These are phyloP conservation scores for Oxyteleia sp. DNA, from an alignment of 2,888 invertebrate species.

Conservation along the genomic window DNA sequence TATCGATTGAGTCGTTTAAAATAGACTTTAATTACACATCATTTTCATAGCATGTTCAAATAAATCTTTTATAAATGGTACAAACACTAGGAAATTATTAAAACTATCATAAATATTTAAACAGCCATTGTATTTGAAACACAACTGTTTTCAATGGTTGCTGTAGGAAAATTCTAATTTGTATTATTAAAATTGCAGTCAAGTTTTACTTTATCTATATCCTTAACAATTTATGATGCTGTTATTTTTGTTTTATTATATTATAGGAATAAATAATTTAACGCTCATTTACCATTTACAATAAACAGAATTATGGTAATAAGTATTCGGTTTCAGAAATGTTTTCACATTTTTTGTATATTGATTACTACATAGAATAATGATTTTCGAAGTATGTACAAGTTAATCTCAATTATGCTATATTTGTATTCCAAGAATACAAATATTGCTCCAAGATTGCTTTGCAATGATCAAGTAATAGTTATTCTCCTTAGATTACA, in stretches of 20 bases:
- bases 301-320: too few species aligned
- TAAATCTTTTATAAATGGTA: slow-evolving; percentile 40
- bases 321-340: too few species aligned
- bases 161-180: slow-evolving; percentile 13
- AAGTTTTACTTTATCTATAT: neutral
- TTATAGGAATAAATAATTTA: too few species aligned
- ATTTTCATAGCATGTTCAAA: slow-evolving; percentile 43
- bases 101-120: slow-evolving; percentile 45
- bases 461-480: too few species aligned
- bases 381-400: too few species aligned
- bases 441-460: neutral
- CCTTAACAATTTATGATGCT: too few species aligned
- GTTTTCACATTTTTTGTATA: too few species aligned
- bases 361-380: too few species aligned
- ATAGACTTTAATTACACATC: slow-evolving; percentile 46
- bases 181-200: neutral
- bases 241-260: too few species aligned
- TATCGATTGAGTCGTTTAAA: slow-evolving; percentile 48
- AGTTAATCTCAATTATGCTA: neutral
- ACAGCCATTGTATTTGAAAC: slow-evolving; percentile 30
- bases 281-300: too few species aligned
- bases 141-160: slow-evolving; percentile 13
- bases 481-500: too few species aligned
- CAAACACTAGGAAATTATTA: slow-evolving; percentile 36
- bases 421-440: neutral